Conservation (phyloP, 1,140 invertebrate species). For the Mycetomoellerius zeteki region DNA sequence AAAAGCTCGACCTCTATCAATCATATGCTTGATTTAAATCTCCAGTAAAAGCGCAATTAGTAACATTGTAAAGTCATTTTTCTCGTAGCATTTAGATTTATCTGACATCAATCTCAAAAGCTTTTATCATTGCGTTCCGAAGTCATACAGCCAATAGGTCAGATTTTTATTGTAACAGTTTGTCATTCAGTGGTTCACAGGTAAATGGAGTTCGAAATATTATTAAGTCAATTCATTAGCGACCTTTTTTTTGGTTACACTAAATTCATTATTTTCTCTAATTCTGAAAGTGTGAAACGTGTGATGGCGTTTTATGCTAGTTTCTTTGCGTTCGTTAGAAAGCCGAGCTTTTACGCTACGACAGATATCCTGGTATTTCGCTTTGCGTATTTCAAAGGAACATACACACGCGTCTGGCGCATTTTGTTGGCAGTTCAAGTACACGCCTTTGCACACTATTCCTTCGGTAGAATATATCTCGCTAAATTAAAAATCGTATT, state of each 20-base stretch:
- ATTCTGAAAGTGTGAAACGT: conserved; percentile 30
- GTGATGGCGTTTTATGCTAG: background rate
- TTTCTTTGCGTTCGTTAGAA: conserved; percentile 36
- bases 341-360: conserved; percentile 32
- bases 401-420: conserved; percentile 23
- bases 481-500: conserved; percentile 59
- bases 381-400: conserved; percentile 53
- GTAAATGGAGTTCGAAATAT: background rate
- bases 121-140: background rate
- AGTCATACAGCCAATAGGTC: background rate
- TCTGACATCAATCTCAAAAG: background rate
- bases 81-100: background rate
- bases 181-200: background rate
- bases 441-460: conserved; percentile 34
- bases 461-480: conserved; percentile 33
- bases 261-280: conserved; percentile 5
- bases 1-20: conserved; percentile 66
- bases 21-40: conserved; percentile 66
- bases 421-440: conserved; percentile 31
- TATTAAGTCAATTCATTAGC: background rate
- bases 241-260: background rate
- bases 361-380: conserved; percentile 47
- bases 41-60: conserved; percentile 46
- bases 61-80: conserved; percentile 6
- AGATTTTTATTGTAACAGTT: background rate